A percentile compares a stretch with the other conserved stretches of the same genome.
Conservation (phyloP, 2,113 vertebrate species). For the Peromyscus californicus region DNA sequence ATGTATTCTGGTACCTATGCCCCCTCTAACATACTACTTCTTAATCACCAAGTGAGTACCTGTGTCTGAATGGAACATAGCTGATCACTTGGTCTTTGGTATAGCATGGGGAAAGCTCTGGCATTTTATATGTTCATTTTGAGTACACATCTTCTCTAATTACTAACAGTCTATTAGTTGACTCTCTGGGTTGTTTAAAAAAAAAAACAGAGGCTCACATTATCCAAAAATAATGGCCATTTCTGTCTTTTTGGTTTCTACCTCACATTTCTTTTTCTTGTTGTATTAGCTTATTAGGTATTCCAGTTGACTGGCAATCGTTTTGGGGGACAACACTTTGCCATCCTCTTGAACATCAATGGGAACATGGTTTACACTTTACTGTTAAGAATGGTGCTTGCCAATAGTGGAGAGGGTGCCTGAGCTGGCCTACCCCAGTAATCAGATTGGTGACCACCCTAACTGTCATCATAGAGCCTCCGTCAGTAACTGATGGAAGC, state of each 20-base stretch:
- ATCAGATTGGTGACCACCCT: too few species aligned
- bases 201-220: slow-evolving; percentile 10
- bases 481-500: too few species aligned
- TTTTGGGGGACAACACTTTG: neutral
- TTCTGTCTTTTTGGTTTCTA: neutral
- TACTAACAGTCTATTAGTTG: neutral
- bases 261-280: neutral
- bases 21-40: neutral
- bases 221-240: neutral
- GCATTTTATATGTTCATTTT: neutral
- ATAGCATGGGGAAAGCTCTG: neutral
- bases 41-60: neutral
- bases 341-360: slow-evolving; percentile 26
- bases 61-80: neutral
- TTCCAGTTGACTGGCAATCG: neutral
- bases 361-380: neutral
- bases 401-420: too few species aligned
- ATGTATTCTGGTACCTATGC: neutral
- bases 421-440: too few species aligned
- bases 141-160: neutral
- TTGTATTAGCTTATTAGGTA: slow-evolving; percentile 39
- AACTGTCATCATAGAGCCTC: too few species aligned
- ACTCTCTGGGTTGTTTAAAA: slow-evolving; percentile 34
- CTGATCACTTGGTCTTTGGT: neutral
- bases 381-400: neutral